Evolutionary conservation across 2,888 invertebrate genomes (phyloP).

Genomic region (Pterobdella sp.): DNA sequence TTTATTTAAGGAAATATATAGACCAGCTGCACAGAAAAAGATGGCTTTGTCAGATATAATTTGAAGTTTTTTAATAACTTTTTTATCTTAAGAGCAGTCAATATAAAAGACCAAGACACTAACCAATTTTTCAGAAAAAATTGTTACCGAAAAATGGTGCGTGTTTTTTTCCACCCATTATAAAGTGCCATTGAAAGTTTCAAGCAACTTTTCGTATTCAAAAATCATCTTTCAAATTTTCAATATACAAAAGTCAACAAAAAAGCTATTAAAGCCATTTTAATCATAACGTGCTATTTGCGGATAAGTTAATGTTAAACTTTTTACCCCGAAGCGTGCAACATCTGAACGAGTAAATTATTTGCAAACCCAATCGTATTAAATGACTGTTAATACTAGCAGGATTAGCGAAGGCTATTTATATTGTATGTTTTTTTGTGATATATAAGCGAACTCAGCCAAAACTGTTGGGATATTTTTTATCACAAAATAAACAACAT

Average conservation of each 20-base stretch:
- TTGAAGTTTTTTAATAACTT: too few relatives aligned
- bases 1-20: too few relatives aligned
- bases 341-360: neutral
- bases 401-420: neutral
- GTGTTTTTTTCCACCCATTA: too few relatives aligned
- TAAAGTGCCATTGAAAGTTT: too few relatives aligned
- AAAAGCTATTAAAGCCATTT: neutral
- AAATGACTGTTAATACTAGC: neutral
- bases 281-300: neutral
- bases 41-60: too few relatives aligned
- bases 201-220: too few relatives aligned
- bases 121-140: too few relatives aligned
- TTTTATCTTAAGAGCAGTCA: too few relatives aligned
- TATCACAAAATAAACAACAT: neutral
- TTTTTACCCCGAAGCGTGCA: neutral
- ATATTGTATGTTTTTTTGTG: neutral
- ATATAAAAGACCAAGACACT: too few relatives aligned
- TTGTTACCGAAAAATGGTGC: too few relatives aligned
- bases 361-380: neutral
- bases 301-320: neutral
- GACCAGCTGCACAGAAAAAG: too few relatives aligned
- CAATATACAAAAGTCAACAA: slow-evolving; percentile 12
- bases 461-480: neutral
- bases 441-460: neutral
- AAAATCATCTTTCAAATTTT: neutral